A percentile compares a stretch with the other conserved stretches of the same genome.
phyloP scores from a whole-genome alignment of 92 coral and sea anemone species.

The Siderastrea siderea region DNA sequence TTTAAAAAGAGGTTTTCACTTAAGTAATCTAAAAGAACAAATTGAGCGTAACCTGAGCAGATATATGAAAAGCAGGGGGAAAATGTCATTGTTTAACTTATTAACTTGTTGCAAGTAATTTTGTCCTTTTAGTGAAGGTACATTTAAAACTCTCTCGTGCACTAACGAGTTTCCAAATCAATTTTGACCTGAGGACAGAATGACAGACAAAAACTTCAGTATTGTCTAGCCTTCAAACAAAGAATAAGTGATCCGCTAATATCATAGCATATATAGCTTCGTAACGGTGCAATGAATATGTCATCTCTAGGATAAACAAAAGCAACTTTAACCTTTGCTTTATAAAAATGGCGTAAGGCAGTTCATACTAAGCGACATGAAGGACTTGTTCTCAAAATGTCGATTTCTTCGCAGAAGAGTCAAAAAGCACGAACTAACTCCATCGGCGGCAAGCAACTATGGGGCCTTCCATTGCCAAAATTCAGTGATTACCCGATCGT shows the following conservation, averaged over 20 bases:
- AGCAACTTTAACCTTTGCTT: background rate
- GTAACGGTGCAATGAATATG: background rate
- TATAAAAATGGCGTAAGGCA: background rate
- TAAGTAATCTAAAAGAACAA: background rate
- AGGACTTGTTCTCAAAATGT: slow-evolving; percentile 17
- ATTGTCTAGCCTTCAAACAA: background rate
- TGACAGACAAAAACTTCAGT: background rate
- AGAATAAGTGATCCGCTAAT: background rate
- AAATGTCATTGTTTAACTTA: background rate
- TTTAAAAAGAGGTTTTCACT: background rate
- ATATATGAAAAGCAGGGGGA: background rate
- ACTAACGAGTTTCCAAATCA: background rate
- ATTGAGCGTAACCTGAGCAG: background rate
- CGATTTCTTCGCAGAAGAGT: background rate
- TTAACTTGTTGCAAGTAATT: too few species aligned
- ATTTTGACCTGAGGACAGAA: background rate
- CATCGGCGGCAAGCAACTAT: background rate
- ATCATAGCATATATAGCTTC: background rate
- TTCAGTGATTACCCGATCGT: background rate
- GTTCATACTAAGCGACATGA: background rate
- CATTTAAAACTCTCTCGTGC: too few species aligned
- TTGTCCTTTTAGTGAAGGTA: too few species aligned
- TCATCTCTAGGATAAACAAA: background rate
- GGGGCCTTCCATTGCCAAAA: slow-evolving; percentile 3
- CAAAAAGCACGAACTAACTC: background rate